phyloP scores from a whole-genome alignment of 2,797 vertebrate species.

The Gymnothorax reevesii region DNA sequence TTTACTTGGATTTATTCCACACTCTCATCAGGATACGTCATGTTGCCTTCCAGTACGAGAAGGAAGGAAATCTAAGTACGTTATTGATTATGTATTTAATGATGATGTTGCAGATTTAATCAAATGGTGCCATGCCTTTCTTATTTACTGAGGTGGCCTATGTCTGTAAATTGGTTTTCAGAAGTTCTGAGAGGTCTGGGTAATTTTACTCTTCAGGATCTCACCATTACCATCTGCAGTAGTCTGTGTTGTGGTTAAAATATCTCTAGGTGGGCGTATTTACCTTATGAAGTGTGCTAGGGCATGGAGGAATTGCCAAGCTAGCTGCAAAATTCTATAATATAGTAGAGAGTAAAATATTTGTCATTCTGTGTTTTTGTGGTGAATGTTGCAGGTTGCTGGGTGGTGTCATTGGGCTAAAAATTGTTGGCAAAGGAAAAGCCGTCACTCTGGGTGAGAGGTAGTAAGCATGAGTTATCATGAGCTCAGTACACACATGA shows the following conservation, averaged over 20 bases:
- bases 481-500: not conserved
- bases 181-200: not conserved
- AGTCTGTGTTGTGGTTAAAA: not conserved
- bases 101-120: not conserved
- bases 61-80: not conserved
- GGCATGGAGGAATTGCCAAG: not conserved
- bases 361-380: conserved; percentile 25
- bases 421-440: not conserved
- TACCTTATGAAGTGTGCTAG: not conserved
- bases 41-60: not conserved
- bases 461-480: not conserved
- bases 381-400: conserved; percentile 16
- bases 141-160: not conserved
- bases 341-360: not conserved
- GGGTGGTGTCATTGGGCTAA: not conserved
- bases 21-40: not conserved
- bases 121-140: not conserved
- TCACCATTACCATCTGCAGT: not conserved
- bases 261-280: not conserved
- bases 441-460: not conserved
- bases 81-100: not conserved
- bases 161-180: not conserved
- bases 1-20: not conserved
- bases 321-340: not conserved
- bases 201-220: not conserved